Evolutionary conservation across 2,888 invertebrate genomes (phyloP).

Genomic region (Galeopsomyia nigrocyanea): DNA sequence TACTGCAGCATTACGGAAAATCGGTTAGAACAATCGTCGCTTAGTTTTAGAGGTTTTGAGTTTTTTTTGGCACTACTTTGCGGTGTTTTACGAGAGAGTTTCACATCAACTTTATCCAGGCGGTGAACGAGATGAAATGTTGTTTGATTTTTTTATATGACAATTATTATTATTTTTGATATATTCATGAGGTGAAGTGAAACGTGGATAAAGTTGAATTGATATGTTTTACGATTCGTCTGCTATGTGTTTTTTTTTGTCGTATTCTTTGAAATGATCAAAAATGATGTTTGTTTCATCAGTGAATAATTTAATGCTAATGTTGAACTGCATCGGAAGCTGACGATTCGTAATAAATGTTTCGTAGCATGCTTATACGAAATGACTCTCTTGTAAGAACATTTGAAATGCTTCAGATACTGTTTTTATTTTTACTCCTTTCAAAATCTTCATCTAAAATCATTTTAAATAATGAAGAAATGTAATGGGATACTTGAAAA

Average conservation of each 20-base stretch:
- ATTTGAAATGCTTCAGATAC: conserved; percentile 36
- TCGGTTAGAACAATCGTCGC: conserved; percentile 9
- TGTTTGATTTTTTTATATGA: too few species aligned
- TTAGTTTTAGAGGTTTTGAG: background rate
- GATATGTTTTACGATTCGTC: background rate
- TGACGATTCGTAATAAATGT: conserved; percentile 30
- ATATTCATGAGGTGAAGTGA: too few species aligned
- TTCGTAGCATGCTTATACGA: conserved; percentile 42
- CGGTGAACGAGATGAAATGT: background rate
- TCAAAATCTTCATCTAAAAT: too few species aligned
- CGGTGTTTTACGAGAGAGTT: conserved; percentile 29
- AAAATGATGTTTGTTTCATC: too few species aligned
- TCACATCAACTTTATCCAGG: conserved; percentile 24
- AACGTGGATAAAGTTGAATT: background rate
- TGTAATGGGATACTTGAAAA: too few species aligned
- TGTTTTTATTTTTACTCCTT: too few species aligned
- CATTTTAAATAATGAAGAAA: too few species aligned
- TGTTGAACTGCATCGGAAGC: conserved; percentile 1
- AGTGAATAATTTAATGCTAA: background rate
- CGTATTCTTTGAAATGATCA: background rate
- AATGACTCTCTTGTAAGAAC: conserved; percentile 41
- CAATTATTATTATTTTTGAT: too few species aligned
- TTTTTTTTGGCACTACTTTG: conserved; percentile 19
- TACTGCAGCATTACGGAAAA: conserved; percentile 74
- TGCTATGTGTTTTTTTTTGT: background rate